Evolutionary conservation across 2,797 vertebrate species (phyloP), one percentile per base, ranked within the genome.

Genomic region (Otolemur crassicaudatus): DNA sequence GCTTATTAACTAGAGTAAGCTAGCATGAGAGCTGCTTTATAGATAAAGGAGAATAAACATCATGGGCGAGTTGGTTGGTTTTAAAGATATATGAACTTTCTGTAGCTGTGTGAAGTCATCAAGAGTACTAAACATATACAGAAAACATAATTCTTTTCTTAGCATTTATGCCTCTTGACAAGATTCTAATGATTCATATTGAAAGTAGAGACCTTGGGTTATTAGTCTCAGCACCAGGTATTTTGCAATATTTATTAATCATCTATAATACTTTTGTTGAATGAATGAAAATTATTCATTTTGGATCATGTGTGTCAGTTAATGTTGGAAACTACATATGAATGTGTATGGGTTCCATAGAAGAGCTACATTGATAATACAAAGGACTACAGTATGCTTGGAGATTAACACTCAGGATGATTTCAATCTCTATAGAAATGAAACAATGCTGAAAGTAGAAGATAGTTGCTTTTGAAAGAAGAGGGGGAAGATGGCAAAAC

Each of bases 271-370:
- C 69, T 81, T 49, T 92, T 84, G 16, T 89, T 91, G 56, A 90
- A 93, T 81, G 73, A 89, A 93, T 96, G 37, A 94, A 93, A 95
- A 93, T 96, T 89, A 97, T 95, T 97, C 70, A 97, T 93, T 94
- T 96, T 97, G 67, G 75, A 93, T 96, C 96, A 91, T 84, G 31
- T 94, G 61, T 94, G 76, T 89, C 46, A 63, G 79, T 87, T 91
- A 95, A 93, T 96, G 93, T 63, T 95, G 19, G 60, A 79, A 96
- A 92, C 63, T 91, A 72, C 6, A 83, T 88, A 25, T 93, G 65
- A 90, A 96, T 91, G 73, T 20, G 81, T 82, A 77, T 87, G 34
- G 58, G 7, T 92, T 95, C 43, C 5, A 73, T 91, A 87, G 90
- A 92, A 72, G n/a, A 95, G 27, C 37, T 61, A 84, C 72, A 93